These are phyloP conservation scores for Apamea monoglypha DNA, from an alignment of 2,888 invertebrate genomes.

Conservation along the genomic window DNA sequence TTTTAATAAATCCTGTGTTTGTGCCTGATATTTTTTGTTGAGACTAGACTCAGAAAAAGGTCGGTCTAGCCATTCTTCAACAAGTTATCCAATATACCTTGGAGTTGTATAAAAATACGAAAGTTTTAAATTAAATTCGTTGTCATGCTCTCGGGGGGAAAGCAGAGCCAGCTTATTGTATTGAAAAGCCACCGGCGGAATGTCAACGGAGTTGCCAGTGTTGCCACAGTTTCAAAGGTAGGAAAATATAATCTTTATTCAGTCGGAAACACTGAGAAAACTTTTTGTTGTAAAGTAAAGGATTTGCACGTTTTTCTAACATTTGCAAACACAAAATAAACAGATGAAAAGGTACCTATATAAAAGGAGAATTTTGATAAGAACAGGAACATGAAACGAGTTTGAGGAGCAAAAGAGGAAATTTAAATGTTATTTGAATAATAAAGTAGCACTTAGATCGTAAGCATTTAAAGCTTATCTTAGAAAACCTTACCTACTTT, in stretches of 20 bases:
- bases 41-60: constrained; percentile 43
- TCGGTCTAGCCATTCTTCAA: constrained; percentile 51
- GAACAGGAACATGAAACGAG: not conserved
- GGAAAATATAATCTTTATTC: constrained; percentile 57
- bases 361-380: not conserved
- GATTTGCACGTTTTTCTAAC: constrained; percentile 18
- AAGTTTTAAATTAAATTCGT: constrained; percentile 81
- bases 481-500: constrained; percentile 15
- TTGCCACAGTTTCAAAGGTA: constrained; percentile 51
- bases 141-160: constrained; percentile 67
- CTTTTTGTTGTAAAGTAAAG: constrained; percentile 29
- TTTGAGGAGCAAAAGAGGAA: not conserved
- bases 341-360: not conserved
- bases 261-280: constrained; percentile 47
- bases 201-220: constrained; percentile 62
- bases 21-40: constrained; percentile 29
- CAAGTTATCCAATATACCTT: constrained; percentile 72
- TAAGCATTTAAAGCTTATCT: constrained; percentile 28
- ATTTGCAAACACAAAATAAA: constrained; percentile 2
- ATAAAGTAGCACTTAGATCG: constrained; percentile 12
- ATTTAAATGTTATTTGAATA: constrained; percentile 42
- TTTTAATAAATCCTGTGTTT: constrained; percentile 39
- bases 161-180: constrained; percentile 68
- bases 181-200: constrained; percentile 70
- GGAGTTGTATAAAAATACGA: constrained; percentile 72